Conservation (phyloP, 2,888 invertebrate species). For the Linhomoeus sp. region DNA sequence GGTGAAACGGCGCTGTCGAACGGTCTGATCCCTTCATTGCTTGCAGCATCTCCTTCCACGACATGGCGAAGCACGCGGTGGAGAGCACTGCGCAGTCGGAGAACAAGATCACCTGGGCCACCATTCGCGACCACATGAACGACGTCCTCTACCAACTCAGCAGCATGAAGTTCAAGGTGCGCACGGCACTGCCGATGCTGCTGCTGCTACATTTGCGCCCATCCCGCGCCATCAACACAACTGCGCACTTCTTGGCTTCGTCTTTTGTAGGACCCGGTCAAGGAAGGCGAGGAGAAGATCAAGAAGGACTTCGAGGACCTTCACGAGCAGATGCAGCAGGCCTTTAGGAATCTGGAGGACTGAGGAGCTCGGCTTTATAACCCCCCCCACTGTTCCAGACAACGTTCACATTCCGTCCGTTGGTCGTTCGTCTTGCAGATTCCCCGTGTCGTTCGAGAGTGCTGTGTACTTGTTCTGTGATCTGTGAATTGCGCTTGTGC, state of each 20-base stretch:
- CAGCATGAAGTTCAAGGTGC: conserved; percentile 95
- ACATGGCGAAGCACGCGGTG: conserved; percentile 89
- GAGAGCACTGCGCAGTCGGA: conserved; percentile 96
- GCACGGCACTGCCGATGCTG: no score
- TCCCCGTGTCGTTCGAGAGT: no score
- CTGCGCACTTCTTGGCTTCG: no score
- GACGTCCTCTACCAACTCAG: conserved; percentile 86
- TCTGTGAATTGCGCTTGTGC: no score
- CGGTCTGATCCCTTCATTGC: neutral
- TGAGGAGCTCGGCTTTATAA: no score
- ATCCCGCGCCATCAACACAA: no score
- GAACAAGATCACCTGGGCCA: conserved; percentile 93
- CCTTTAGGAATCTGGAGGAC: conserved; percentile 95
- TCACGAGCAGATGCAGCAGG: conserved; percentile 83
- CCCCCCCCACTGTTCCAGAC: no score
- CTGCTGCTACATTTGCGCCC: no score
- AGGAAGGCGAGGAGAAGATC: conserved; percentile 92
- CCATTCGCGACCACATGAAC: conserved; percentile 89
- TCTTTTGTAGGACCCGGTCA: conserved; percentile 87
- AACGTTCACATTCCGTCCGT: no score
- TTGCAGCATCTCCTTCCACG: conserved; percentile 66
- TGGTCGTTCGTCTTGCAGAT: no score
- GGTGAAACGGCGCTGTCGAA: neutral
- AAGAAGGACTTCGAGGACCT: conserved; percentile 89
- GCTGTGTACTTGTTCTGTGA: no score